Evolutionary conservation across 2,888 invertebrate species (phyloP), one percentile per base, ranked within the genome.

Genomic region (Metalampra italica): DNA sequence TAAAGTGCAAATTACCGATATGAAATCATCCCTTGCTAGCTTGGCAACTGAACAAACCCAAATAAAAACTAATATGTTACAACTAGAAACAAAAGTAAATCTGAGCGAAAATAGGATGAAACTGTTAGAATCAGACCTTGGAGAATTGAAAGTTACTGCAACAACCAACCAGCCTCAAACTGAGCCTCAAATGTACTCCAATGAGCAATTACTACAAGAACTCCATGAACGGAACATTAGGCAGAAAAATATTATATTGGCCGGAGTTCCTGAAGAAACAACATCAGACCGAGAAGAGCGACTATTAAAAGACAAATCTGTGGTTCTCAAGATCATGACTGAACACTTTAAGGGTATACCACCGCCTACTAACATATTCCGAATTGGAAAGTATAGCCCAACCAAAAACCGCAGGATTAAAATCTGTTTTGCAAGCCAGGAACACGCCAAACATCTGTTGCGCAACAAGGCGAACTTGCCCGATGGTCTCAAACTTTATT

Each of bases 311-410:
- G 47, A 47, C 11, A 46, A 45, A 41, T 12, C 29, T 14, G 44
- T 37, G 7, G 50, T 44, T 8, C 14, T 44, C n/a, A 13, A 30
- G 8, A 44, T 43, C 29, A 47, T 44, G 13, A 37, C 29, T 1
- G n/a, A 30, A 30, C 30, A 13, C 15, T 41, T 30, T 13, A 36
- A 36, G 41, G 45, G 32, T 37, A 42, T 48, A 14, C 47, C 51
- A 7, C 46, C 46, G 29, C 50, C 50, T 29, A 44, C 7, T 3
- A 50, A 52, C 11, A 43, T 50, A n/a, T 52, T 42, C 34, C 34
- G 56, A 38, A 43, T 53, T 11, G 55, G 55, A 7, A 57, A 57
- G 43, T 52, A 52, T 12, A 41, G 14, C 37, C 45, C 55, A 0
- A 44, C 38, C 0, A 53, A 49, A 46, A 44, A 39, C 15, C 51